These are phyloP conservation scores for Leuctra nigra DNA, from an alignment of 2,888 invertebrate species.

Conservation along the genomic window DNA sequence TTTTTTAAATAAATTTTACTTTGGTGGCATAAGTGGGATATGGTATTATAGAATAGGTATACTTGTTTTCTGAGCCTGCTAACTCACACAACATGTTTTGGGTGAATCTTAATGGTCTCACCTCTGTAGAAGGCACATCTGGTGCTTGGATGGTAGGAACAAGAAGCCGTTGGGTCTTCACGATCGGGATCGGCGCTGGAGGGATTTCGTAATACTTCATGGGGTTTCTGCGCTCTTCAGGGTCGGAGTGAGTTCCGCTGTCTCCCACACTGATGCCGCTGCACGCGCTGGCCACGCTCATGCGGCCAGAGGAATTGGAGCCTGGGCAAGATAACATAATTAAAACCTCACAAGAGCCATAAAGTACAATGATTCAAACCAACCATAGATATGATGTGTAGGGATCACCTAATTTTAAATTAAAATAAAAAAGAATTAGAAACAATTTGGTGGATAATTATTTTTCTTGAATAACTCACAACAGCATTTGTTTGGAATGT, in stretches of 20 bases:
- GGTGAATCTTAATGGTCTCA: too few relatives aligned
- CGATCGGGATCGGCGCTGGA: background rate
- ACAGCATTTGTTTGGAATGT: too few relatives aligned
- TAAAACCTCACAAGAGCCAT: too few relatives aligned
- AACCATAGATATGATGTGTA: too few relatives aligned
- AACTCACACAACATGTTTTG: background rate
- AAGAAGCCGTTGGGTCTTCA: too few relatives aligned
- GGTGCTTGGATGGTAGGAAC: background rate
- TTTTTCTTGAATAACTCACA: too few relatives aligned
- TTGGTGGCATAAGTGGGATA: background rate
- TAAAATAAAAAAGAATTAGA: too few relatives aligned
- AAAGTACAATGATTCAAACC: too few relatives aligned
- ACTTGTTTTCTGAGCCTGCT: background rate
- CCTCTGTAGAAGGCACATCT: background rate
- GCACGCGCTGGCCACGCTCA: slow-evolving; percentile 65
- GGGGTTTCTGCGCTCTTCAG: slow-evolving; percentile 51
- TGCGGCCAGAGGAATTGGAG: slow-evolving; percentile 69
- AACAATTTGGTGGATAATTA: too few relatives aligned
- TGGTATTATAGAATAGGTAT: background rate
- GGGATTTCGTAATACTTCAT: background rate
- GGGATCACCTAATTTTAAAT: too few relatives aligned
- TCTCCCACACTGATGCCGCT: slow-evolving; percentile 78
- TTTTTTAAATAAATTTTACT: background rate
- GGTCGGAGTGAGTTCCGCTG: slow-evolving; percentile 79
- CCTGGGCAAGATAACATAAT: too few relatives aligned